Percentiles rank a stretch among this genome's conserved stretches.
Evolutionary conservation across 2,888 invertebrate species (phyloP).

Genomic region (Branchinecta sandiegonensis): DNA sequence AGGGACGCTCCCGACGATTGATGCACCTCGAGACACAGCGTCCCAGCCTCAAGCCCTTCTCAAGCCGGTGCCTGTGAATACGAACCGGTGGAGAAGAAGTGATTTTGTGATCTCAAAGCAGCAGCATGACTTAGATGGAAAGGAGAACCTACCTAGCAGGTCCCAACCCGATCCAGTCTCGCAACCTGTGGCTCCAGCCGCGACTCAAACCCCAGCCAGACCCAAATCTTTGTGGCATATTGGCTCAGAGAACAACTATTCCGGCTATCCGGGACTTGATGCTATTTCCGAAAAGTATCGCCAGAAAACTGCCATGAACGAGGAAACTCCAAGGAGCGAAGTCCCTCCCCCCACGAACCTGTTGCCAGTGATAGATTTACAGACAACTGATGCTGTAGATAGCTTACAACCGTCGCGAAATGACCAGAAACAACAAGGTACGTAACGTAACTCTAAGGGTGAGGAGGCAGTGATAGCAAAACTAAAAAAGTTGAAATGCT

Average conservation of each 20-base stretch:
- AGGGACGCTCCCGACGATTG: background rate
- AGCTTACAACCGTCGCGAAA: background rate
- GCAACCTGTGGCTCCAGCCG: background rate
- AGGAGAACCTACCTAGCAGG: slow-evolving; percentile 8
- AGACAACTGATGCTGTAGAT: background rate
- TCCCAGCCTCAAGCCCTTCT: slow-evolving; percentile 14
- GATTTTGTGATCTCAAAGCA: slow-evolving; percentile 14
- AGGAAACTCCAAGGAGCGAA: background rate
- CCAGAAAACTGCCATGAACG: slow-evolving; percentile 6
- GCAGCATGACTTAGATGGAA: background rate
- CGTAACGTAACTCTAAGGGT: too few species aligned
- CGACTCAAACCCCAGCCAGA: background rate
- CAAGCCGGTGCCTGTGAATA: background rate
- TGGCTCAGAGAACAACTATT: slow-evolving; percentile 1
- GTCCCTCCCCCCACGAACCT: background rate
- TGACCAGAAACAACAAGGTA: too few species aligned
- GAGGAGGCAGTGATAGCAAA: too few species aligned
- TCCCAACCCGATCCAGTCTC: background rate
- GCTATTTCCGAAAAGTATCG: slow-evolving; percentile 6
- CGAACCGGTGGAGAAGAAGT: slow-evolving; percentile 9
- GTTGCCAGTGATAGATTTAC: background rate
- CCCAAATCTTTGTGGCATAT: slow-evolving; percentile 12
- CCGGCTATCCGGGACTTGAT: slow-evolving; percentile 7
- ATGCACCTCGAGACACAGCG: background rate
- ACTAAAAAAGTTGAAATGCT: too few species aligned